A percentile compares a stretch with the other conserved stretches of the same genome.
These are phyloP conservation scores for Agelaius tricolor DNA, from an alignment of 2,113 vertebrate genomes.

Conservation along the genomic window DNA sequence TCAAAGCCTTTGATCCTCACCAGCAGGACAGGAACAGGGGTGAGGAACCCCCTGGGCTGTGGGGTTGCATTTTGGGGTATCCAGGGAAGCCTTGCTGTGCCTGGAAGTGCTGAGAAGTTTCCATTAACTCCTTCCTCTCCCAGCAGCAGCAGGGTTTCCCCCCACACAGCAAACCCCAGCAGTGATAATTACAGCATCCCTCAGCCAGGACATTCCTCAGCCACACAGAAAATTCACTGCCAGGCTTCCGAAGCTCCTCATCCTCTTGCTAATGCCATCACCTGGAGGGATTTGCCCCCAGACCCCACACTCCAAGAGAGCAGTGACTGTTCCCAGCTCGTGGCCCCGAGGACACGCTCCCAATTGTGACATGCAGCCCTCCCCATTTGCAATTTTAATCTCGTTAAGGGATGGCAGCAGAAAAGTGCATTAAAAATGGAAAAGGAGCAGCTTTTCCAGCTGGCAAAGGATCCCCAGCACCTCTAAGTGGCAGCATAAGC, in stretches of 20 bases:
- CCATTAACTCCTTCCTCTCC: rapidly evolving
- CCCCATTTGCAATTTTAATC: not conserved
- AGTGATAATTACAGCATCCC: not conserved
- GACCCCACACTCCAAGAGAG: not conserved
- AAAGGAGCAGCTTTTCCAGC: not conserved
- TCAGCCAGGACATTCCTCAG: not conserved
- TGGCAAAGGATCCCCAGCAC: not conserved
- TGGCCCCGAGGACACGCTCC: rapidly evolving
- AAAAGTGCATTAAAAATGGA: no score
- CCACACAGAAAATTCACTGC: not conserved
- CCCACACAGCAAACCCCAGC: not conserved
- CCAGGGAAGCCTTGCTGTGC: not conserved
- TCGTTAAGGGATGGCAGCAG: not conserved
- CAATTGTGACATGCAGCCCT: not conserved
- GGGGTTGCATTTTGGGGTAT: not conserved
- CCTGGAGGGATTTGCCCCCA: not conserved
- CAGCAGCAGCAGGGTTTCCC: not conserved
- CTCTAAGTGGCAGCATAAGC: not conserved
- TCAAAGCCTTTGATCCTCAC: not conserved
- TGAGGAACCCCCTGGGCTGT: not conserved
- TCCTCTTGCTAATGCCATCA: not conserved
- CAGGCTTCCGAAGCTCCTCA: not conserved
- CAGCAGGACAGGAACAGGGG: not conserved
- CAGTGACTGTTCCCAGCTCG: not conserved
- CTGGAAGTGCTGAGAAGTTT: not conserved